Base-by-base conservation (phyloP, 2,888 invertebrate species). In the Ptycholaimellus sp. region DNA sequence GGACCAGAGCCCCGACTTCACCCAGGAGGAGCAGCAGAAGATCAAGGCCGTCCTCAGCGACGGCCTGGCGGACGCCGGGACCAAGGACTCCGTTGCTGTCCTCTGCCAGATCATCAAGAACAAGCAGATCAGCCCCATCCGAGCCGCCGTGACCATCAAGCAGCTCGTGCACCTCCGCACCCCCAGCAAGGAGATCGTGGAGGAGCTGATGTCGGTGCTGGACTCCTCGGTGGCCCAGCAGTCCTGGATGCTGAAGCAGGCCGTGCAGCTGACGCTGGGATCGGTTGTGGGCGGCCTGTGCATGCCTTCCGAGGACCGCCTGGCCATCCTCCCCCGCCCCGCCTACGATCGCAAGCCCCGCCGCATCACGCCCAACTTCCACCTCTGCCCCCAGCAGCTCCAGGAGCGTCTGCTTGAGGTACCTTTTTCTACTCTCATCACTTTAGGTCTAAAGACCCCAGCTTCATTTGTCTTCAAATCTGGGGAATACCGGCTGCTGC, bases 21-120 rank as follows among this genome's bases (percentile, higher is more conserved):
- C 30, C 21, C 22, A 16, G 25, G 14, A 18, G 13, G 35, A 38
- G 23, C 33, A 37, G 28, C 42, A 45, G 37, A 42, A 47, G 42
- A 39, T 40, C 40, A 44, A 41, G 33, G 44, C 46, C n/a, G 28
- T 55, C 37, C 44, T 48, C 41, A 39, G 38, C 40, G 40, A 44
- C 31, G 38, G 42, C 27, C 30, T 45, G 18, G 45, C 43, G 28
- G n/a, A 36, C 20, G 39, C 41, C 36, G 48, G 49, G 18, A 48
- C 49, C 22, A 34, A 37, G 35, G 40, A 41, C 38, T 36, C 38
- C 29, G 30, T 48, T 23, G 17, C 40, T 9, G 36, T 35, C 34
- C 31, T 49, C 31, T 35, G 40, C 13, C 37, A 49, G 34, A 42
- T 41, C 40, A 50, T 42, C 44, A 34, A 36, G 33, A 36, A 23